Evolutionary conservation across 64 coral and sea anemone genomes (phyloP).

Genomic region (Porites australiensis): DNA sequence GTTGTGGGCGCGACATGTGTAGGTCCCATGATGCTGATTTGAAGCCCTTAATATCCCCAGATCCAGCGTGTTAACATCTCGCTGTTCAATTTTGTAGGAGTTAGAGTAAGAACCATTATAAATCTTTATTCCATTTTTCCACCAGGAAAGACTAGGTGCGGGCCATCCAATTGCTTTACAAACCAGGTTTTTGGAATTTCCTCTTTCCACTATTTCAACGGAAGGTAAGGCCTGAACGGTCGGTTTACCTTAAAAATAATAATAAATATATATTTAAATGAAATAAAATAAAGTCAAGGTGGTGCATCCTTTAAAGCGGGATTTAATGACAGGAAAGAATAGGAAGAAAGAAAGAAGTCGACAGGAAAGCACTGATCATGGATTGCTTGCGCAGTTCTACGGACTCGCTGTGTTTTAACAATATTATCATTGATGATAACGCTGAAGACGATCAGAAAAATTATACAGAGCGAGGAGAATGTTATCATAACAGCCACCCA

Average conservation of each 20-base stretch:
- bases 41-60: neutral
- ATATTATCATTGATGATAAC: no score
- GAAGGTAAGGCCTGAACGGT: neutral
- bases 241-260: neutral
- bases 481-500: no score
- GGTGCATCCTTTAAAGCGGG: neutral
- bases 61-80: neutral
- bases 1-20: conserved; percentile 5
- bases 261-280: neutral
- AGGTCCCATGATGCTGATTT: neutral
- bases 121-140: neutral
- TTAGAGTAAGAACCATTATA: neutral
- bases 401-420: no score
- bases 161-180: conserved; percentile 4
- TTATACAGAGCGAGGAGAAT: no score
- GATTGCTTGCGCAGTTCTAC: no score
- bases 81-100: neutral
- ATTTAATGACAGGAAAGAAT: no score
- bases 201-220: neutral
- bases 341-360: no score
- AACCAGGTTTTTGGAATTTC: neutral
- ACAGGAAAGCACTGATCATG: no score
- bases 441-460: no score
- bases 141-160: neutral
- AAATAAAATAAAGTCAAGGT: neutral